phyloP scores from a whole-genome alignment of 64 coral and sea anemone species.

The Exaiptasia diaphana region DNA sequence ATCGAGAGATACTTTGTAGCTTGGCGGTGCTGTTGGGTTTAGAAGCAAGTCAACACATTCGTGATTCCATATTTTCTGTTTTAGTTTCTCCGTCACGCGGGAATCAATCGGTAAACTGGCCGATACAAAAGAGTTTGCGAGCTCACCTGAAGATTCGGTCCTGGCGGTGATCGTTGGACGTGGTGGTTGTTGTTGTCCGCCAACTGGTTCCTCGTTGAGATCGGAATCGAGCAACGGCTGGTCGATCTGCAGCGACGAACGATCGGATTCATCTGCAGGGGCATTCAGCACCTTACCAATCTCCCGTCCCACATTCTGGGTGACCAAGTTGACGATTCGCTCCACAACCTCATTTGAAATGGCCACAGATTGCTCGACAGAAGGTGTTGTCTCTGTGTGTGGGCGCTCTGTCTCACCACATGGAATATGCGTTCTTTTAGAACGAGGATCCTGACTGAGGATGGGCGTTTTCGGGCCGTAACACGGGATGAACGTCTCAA shows the following conservation, averaged over 20 bases:
- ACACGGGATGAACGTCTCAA: no score
- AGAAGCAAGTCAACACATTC: constrained; percentile 40
- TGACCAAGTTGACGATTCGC: neutral
- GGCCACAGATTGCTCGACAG: neutral
- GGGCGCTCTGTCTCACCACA: neutral
- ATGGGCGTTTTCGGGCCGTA: neutral
- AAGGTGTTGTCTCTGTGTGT: neutral
- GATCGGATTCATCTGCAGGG: neutral
- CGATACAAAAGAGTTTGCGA: constrained; percentile 9
- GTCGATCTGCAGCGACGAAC: neutral
- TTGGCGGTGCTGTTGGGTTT: constrained; percentile 2
- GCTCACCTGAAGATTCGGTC: neutral
- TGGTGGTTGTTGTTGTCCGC: neutral
- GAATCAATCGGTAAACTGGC: constrained; percentile 49
- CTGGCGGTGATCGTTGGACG: neutral
- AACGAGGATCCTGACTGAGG: neutral
- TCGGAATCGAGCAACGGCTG: no score
- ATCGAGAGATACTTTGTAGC: neutral
- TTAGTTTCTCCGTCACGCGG: constrained; percentile 18
- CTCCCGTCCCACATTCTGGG: neutral
- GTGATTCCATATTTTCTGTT: constrained; percentile 48
- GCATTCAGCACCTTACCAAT: neutral
- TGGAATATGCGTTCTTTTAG: neutral
- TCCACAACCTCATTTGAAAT: neutral
- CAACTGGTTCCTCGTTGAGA: neutral